These are phyloP conservation scores for Napeogenes sylphis DNA, from an alignment of 2,888 invertebrate species.

Conservation along the genomic window DNA sequence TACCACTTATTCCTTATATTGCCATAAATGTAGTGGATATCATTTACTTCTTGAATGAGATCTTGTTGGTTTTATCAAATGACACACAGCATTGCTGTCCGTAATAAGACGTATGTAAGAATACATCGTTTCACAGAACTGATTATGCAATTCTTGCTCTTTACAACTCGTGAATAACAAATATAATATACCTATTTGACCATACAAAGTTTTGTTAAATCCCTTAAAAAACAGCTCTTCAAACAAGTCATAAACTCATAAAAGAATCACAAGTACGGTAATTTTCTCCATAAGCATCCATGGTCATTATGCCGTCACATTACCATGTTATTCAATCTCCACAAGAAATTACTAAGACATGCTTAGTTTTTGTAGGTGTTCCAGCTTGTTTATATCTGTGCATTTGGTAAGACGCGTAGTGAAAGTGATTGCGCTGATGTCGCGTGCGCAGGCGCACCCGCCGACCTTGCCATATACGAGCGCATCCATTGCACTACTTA, in stretches of 20 bases:
- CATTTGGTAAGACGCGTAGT: slow-evolving; percentile 64
- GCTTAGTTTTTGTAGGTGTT: slow-evolving; percentile 41
- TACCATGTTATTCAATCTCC: slow-evolving; percentile 4
- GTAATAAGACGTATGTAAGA: too few species aligned
- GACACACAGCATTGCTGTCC: too few species aligned
- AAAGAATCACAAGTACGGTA: background rate
- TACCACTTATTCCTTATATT: too few species aligned
- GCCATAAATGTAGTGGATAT: too few species aligned
- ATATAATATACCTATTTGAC: too few species aligned
- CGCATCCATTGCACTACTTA: slow-evolving; percentile 47
- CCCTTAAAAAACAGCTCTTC: background rate
- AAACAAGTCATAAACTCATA: background rate
- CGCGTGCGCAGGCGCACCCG: slow-evolving; percentile 63
- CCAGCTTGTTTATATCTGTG: slow-evolving; percentile 41
- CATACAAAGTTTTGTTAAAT: too few species aligned
- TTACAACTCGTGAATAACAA: background rate
- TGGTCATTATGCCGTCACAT: background rate
- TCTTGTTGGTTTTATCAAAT: too few species aligned
- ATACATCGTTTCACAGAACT: background rate
- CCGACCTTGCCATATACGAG: slow-evolving; percentile 72
- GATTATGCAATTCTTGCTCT: background rate
- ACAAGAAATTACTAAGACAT: slow-evolving; percentile 8
- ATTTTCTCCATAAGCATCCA: background rate
- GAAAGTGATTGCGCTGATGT: slow-evolving; percentile 73
- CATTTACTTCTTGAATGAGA: too few species aligned